Evolutionary conservation across 2,888 invertebrate genomes (phyloP).

Genomic region (Hypercompe scribonia): DNA sequence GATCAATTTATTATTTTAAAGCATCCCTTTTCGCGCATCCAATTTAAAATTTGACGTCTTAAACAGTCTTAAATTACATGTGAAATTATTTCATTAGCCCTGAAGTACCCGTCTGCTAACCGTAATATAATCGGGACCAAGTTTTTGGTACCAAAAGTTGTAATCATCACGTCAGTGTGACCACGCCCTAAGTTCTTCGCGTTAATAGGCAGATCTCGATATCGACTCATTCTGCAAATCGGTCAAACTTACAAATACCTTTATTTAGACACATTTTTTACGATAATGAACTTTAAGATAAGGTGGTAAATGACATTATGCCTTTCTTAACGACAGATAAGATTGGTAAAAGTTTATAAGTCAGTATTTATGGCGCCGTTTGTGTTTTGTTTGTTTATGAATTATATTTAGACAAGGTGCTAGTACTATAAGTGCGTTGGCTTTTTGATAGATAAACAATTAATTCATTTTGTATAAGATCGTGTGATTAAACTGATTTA

Average conservation of each 20-base stretch:
- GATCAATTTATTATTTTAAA: conserved; percentile 84
- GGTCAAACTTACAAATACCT: conserved; percentile 50
- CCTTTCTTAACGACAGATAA: conserved; percentile 12
- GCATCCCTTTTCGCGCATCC: conserved; percentile 83
- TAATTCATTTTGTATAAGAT: not conserved
- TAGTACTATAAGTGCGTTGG: conserved; percentile 29
- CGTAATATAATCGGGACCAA: conserved; percentile 63
- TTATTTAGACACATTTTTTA: not conserved
- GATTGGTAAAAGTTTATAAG: conserved; percentile 59
- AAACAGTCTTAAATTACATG: conserved; percentile 85
- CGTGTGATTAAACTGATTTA: not conserved
- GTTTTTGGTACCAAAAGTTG: conserved; percentile 78
- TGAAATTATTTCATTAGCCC: conserved; percentile 85
- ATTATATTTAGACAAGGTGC: conserved; percentile 48
- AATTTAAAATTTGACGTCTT: conserved; percentile 87
- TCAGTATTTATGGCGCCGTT: conserved; percentile 67
- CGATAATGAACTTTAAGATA: conserved; percentile 45
- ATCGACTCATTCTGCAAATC: conserved; percentile 74
- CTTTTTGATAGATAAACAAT: conserved; percentile 25
- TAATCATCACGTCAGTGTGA: conserved; percentile 81
- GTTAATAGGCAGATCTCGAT: conserved; percentile 80
- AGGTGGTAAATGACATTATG: conserved; percentile 13
- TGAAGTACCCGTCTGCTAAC: conserved; percentile 66
- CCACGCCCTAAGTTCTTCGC: conserved; percentile 78
- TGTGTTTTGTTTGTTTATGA: conserved; percentile 65